Evolutionary conservation across 2,113 vertebrate species (phyloP).

Genomic region (Etia nguti): DNA sequence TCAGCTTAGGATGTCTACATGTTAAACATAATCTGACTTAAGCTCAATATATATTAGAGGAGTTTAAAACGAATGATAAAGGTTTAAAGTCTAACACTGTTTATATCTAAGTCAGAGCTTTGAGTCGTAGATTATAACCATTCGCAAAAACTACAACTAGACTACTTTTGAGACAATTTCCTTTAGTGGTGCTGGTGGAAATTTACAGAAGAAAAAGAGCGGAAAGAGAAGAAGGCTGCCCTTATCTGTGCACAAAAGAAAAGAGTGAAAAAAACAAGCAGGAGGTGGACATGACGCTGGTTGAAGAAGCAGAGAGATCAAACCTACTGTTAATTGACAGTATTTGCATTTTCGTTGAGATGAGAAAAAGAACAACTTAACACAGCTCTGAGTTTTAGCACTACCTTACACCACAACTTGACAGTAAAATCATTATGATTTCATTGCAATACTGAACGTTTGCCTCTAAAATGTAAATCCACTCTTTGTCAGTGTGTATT

Average conservation of each 20-base stretch:
- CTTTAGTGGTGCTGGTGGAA: not conserved
- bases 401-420: not conserved
- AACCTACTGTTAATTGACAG: not conserved
- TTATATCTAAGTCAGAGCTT: not conserved
- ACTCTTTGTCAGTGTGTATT: not conserved
- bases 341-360: not conserved
- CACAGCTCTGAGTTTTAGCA: not conserved
- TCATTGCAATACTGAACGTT: not conserved
- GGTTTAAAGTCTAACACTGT: not conserved
- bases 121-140: not conserved
- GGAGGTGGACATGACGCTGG: not conserved
- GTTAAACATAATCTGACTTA: not conserved
- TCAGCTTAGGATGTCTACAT: too few relatives aligned
- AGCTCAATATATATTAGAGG: not conserved
- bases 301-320: not conserved
- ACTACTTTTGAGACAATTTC: not conserved
- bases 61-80: not conserved
- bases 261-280: not conserved
- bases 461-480: not conserved
- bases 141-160: not conserved
- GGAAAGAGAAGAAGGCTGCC: not conserved
- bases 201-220: not conserved
- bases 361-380: not conserved
- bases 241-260: not conserved
- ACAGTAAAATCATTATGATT: not conserved